These are phyloP conservation scores for Nothoprocta perdicaria DNA, from an alignment of 2,113 vertebrate genomes.

Conservation along the genomic window DNA sequence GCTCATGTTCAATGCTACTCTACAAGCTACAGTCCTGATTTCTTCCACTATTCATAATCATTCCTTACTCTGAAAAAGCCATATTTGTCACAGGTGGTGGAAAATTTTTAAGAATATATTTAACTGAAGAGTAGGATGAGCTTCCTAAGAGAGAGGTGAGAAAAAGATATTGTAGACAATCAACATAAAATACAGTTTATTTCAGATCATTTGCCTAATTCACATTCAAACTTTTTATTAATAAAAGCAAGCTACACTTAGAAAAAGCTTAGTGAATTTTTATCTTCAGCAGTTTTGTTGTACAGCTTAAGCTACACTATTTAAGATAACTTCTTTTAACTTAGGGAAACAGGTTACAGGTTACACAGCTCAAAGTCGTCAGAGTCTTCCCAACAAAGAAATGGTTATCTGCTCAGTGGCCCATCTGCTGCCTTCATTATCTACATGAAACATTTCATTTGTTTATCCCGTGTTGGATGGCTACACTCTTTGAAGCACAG, in stretches of 20 bases:
- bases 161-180: background rate
- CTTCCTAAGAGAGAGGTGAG: background rate
- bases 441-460: background rate
- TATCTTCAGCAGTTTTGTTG: background rate
- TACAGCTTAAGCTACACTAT: background rate
- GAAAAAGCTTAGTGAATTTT: constrained; percentile 5
- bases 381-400: background rate
- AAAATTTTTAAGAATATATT: background rate
- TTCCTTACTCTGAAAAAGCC: background rate
- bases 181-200: constrained; percentile 34
- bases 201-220: constrained; percentile 31
- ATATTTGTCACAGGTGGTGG: background rate
- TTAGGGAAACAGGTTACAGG: background rate
- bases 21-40: background rate
- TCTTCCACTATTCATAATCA: background rate
- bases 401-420: background rate
- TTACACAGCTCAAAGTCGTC: background rate
- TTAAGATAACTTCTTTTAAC: background rate
- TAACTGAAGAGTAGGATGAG: background rate
- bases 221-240: constrained; percentile 2
- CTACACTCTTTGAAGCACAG: background rate
- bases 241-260: background rate
- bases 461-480: background rate
- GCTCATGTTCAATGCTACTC: background rate
- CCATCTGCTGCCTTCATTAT: background rate